Percentiles rank a stretch among this genome's conserved stretches.
These are phyloP conservation scores for Potorous gilbertii DNA, from an alignment of 2,797 vertebrate genomes.

Conservation along the genomic window DNA sequence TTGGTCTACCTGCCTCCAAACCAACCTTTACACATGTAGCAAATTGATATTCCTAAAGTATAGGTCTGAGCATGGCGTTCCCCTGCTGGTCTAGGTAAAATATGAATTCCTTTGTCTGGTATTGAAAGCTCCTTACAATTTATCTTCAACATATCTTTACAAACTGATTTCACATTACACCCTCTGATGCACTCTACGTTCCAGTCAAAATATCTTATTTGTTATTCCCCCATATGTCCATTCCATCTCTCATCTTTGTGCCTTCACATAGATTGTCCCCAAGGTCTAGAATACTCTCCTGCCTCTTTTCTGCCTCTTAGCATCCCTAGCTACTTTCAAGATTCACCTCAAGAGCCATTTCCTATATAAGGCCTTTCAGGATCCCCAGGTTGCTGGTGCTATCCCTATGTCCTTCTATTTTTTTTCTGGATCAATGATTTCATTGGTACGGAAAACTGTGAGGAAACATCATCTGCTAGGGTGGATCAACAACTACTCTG, in stretches of 20 bases:
- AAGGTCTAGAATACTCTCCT: not conserved
- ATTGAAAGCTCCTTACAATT: not conserved
- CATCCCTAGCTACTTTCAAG: slow-evolving; percentile 10
- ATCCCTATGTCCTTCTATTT: too few species aligned
- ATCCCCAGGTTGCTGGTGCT: not conserved
- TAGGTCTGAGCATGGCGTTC: not conserved
- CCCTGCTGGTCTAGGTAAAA: not conserved
- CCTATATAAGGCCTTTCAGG: not conserved
- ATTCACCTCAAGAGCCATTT: not conserved
- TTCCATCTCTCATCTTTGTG: not conserved
- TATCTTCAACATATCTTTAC: not conserved
- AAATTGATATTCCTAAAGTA: not conserved
- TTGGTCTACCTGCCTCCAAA: not conserved
- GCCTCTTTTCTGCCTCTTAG: not conserved
- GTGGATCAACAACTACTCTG: not conserved
- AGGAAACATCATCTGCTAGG: too few species aligned
- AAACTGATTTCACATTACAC: not conserved
- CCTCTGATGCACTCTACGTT: not conserved
- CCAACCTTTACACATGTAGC: not conserved
- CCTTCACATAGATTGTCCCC: not conserved
- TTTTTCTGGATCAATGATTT: too few species aligned
- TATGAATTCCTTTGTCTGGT: not conserved
- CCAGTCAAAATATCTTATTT: not conserved
- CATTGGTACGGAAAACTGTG: too few species aligned
- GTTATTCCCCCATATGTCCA: too few species aligned